Evolutionary conservation across 2,888 invertebrate species (phyloP).

Genomic region (Cataglyphis livida): DNA sequence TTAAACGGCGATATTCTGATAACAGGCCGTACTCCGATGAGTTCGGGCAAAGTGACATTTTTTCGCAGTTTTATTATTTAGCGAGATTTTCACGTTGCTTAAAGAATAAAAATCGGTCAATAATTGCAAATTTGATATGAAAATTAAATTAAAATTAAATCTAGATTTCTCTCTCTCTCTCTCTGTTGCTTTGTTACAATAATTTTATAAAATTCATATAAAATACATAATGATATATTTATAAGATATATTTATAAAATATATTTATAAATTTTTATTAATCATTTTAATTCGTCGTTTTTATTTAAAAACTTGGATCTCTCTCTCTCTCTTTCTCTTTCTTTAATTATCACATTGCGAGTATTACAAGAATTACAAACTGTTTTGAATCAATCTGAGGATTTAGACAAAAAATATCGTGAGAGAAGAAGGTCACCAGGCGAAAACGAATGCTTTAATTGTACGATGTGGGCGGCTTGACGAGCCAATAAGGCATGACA

Average conservation of each 20-base stretch:
- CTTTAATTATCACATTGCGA: background rate
- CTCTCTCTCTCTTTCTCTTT: background rate
- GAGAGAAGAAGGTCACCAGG: conserved; percentile 68
- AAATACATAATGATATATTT: background rate
- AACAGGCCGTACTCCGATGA: conserved; percentile 71
- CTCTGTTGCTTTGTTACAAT: background rate
- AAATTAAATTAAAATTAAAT: background rate
- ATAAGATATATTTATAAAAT: background rate
- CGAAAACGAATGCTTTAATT: conserved; percentile 77
- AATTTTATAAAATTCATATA: conserved; percentile 3
- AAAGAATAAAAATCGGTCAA: background rate
- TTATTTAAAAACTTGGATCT: background rate
- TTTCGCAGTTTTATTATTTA: conserved; percentile 68
- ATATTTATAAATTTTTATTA: background rate
- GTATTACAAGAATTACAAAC: background rate
- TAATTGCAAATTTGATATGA: background rate
- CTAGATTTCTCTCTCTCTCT: too few relatives aligned
- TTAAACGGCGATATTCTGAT: conserved; percentile 81
- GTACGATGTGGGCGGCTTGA: conserved; percentile 83
- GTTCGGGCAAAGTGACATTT: conserved; percentile 64
- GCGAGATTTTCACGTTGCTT: conserved; percentile 28
- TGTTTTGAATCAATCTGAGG: background rate
- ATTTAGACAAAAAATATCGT: conserved; percentile 63
- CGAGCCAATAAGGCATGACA: conserved; percentile 83
- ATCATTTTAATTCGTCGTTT: background rate